Base-by-base conservation (phyloP, 2,113 vertebrate species). In the Gnathochromis pfefferi region DNA sequence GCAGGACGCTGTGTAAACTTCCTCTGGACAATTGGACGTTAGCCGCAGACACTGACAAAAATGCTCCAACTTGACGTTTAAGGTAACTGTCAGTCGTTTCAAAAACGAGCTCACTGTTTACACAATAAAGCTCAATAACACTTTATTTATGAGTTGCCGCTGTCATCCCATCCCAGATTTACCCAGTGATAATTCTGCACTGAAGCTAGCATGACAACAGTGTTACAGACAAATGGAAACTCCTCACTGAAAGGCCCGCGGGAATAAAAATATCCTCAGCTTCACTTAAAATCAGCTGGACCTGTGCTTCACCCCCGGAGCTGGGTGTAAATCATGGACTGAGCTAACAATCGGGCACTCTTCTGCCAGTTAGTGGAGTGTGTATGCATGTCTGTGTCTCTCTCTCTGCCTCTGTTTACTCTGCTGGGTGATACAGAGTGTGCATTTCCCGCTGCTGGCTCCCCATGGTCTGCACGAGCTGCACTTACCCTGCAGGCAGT, bases 341-440 rank as follows among this genome's bases (percentile, higher is more conserved):
- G 79, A 81, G 91, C 87, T 92, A 93, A 95, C 93, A 96, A 96
- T 93, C 89, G 73, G 81, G 83, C 84, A 45, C 91, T 88, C 88
- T 88, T 79, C 90, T 91, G 93, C 91, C 94, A 95, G 92, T 94
- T 92, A 83, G 88, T 38, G 65, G 80, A 70, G 88, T 82, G 57
- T 81, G 57, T 21, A 58, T 82, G 68, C 63, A 88, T 85, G 91
- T 87, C 89, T 91, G 90, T 60, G 57, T 93, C 51, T 73, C 87
- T 93, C 87, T 93, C 45, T 84, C 88, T 90, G 89, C 88, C 85
- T 95, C 85, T 94, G 91, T 96, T 96, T 95, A 94, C 94, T 95
- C 92, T 90, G 92, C 86, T 83, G 93, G 91, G 87, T 92, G 93
- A 94, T 92, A 87, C 86, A 89, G 54, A 89, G 91, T 79, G 90